Evolutionary conservation across 2,797 vertebrate genomes (phyloP), one percentile per base, ranked within the genome.

Genomic region (Orientallactaga sibirica): DNA sequence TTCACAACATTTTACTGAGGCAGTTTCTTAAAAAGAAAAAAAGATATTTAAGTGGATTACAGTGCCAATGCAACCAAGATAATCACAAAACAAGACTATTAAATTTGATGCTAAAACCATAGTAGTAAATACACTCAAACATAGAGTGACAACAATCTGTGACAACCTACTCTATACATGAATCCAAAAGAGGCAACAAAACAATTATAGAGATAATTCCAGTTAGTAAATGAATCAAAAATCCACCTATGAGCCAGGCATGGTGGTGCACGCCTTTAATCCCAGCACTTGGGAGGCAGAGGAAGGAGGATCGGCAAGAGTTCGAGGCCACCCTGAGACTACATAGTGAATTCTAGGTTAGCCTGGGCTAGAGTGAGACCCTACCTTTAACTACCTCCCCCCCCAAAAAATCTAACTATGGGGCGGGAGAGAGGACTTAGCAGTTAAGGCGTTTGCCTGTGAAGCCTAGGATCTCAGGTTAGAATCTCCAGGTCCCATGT

Each of bases 121-220:
- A 81, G 16, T 67, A 85, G 82, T 86, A 91, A 89, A 96, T 86
- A 64, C 61, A 81, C 22, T 83, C 88, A 84, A 70, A 86, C 18
- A 84, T 24, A 66, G 15, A 29, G 6, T 87, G 37, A 86, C 33
- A 93, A 91, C 84, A 84, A 88, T 78, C 66, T 88, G 78, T 70
- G 41, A 93, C 1, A n/a, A 80, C 9, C 29, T 77, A 73, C 78
- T 91, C 58, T 76, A 29, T 48, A 81, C 15, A 66, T 16, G n/a
- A 52, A 94, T 89, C 62, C 48, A 48, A 80, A 73, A 79, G 43
- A 82, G 29, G 19, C 48, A 87, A 74, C 71, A 77, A 91, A 95
- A 90, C 22, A 81, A 76, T 12, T 74, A 80, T 15, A 8, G n/a
- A 37, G 41, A 80, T 15, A 73, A 88, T 79, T 88, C 4, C 10